Conservation (phyloP, 2,888 invertebrate genomes). For the Euplexia lucipara region DNA sequence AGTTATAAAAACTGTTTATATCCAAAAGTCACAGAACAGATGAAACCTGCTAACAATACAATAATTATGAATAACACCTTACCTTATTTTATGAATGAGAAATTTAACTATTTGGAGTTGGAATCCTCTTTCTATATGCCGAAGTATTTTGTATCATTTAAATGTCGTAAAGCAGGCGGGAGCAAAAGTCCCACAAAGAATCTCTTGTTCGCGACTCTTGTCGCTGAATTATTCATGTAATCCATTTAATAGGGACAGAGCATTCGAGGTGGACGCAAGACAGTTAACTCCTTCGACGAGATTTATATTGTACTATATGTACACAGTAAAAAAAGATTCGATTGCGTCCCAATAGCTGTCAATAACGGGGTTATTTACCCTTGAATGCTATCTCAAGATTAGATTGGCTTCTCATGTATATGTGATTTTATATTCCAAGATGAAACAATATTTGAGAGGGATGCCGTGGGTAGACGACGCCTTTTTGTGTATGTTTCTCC, state of each 20-base stretch:
- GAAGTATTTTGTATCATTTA: conserved; percentile 55
- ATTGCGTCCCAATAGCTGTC: conserved; percentile 60
- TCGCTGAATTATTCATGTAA: conserved; percentile 89
- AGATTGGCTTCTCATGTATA: conserved; percentile 54
- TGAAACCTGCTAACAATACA: conserved; percentile 24
- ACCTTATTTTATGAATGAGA: conserved; percentile 44
- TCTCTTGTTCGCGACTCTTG: conserved; percentile 74
- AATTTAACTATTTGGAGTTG: conserved; percentile 37
- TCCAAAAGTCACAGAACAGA: conserved; percentile 7
- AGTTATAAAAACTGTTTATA: conserved; percentile 10
- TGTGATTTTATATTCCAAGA: conserved; percentile 45
- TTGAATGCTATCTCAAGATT: conserved; percentile 58
- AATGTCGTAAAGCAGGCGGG: conserved; percentile 55
- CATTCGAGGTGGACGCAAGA: conserved; percentile 59
- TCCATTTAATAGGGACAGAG: conserved; percentile 81
- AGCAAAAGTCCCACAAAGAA: conserved; percentile 69
- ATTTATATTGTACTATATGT: conserved; percentile 70
- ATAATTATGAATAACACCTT: conserved; percentile 40
- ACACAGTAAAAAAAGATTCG: conserved; percentile 59
- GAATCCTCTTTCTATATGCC: conserved; percentile 36
- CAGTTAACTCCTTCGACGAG: conserved; percentile 66
- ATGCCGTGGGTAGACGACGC: conserved; percentile 21
- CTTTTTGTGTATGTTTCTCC: conserved; percentile 21
- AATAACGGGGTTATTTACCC: conserved; percentile 59
- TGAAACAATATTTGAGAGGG: conserved; percentile 48